Evolutionary conservation across 2,888 invertebrate genomes (phyloP).

Genomic region (Tethea ocularis): DNA sequence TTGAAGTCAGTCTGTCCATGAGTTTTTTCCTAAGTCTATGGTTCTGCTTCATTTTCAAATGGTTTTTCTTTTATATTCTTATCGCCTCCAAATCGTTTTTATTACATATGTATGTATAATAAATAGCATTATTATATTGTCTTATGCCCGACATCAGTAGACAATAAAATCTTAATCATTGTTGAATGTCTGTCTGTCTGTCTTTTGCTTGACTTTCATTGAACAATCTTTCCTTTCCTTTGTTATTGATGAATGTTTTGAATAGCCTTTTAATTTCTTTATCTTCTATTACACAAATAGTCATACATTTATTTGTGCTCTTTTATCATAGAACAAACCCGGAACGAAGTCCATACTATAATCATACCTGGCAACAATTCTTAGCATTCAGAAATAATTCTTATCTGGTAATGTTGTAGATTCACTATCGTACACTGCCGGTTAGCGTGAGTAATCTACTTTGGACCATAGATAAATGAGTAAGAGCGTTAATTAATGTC

Average conservation of each 20-base stretch:
- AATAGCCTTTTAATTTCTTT: background rate
- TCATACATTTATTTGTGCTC: too few relatives aligned
- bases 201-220: background rate
- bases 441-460: background rate
- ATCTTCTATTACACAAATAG: background rate
- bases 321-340: conserved; percentile 12
- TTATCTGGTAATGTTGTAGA: conserved; percentile 21
- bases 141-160: too few relatives aligned
- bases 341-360: conserved; percentile 24
- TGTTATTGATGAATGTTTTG: background rate
- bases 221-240: background rate
- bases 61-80: background rate
- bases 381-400: conserved; percentile 30
- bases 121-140: too few relatives aligned
- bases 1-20: too few relatives aligned
- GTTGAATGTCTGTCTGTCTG: background rate
- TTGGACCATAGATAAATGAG: background rate
- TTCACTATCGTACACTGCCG: conserved; percentile 7
- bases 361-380: conserved; percentile 22
- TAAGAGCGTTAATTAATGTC: background rate
- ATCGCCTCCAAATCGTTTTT: background rate
- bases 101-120: background rate
- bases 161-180: too few relatives aligned
- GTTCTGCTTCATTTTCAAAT: too few relatives aligned
- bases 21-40: too few relatives aligned